Percentiles rank a stretch among this genome's conserved stretches.
Evolutionary conservation across 2,113 vertebrate genomes (phyloP).

Genomic region (Eublepharis macularius): DNA sequence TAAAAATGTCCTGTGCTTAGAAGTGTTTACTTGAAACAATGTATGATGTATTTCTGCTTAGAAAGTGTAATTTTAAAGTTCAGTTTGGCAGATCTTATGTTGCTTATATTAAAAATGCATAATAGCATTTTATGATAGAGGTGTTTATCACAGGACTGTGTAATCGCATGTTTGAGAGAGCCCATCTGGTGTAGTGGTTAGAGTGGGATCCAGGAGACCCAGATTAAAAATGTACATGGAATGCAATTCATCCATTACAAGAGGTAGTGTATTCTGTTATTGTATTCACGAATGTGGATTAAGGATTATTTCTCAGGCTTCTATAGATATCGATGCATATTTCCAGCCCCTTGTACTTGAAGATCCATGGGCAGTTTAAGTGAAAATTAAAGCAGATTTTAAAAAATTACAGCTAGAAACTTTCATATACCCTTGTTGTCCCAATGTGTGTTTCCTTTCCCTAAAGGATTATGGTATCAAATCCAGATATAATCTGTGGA

Average conservation of each 20-base stretch:
- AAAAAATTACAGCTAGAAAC: background rate
- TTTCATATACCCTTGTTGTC: background rate
- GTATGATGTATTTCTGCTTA: conserved; percentile 15
- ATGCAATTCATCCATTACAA: background rate
- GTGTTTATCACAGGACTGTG: no score
- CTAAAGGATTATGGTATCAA: background rate
- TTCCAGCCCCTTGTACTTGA: background rate
- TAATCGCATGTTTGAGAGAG: background rate
- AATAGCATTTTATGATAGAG: background rate
- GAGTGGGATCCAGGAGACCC: no score
- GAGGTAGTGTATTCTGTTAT: background rate
- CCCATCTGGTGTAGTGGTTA: no score
- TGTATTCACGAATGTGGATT: background rate
- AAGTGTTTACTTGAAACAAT: conserved; percentile 24
- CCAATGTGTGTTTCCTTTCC: background rate
- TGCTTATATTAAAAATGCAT: background rate
- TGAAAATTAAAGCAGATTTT: background rate
- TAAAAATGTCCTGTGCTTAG: background rate
- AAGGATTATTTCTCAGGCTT: background rate
- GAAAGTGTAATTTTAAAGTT: background rate
- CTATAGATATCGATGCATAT: background rate
- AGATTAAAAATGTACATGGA: background rate
- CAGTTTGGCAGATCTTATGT: background rate
- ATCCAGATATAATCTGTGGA: background rate
- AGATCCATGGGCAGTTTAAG: background rate